phyloP scores from a whole-genome alignment of 2,888 invertebrate species.

The Volucella zonaria region DNA sequence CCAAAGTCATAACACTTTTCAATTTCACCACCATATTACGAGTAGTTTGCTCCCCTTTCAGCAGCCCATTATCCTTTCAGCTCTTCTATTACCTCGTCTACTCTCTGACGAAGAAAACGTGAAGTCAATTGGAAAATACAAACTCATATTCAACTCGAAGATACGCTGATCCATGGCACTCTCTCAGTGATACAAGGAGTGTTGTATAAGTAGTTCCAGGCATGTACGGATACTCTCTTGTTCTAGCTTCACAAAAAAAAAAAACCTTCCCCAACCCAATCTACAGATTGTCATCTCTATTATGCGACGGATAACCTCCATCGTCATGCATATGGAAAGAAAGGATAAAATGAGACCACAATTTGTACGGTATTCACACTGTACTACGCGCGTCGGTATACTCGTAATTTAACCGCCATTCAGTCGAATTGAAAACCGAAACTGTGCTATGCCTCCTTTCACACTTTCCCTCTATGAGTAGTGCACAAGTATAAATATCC shows the following conservation, averaged over 20 bases:
- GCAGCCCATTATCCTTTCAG: too few relatives aligned
- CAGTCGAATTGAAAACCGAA: slow-evolving; percentile 73
- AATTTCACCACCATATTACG: too few relatives aligned
- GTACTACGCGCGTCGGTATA: too few relatives aligned
- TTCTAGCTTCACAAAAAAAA: neutral
- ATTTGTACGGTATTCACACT: slow-evolving; percentile 71
- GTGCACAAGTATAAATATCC: too few relatives aligned
- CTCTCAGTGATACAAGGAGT: slow-evolving; percentile 23
- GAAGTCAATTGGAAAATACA: slow-evolving; percentile 62
- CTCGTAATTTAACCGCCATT: slow-evolving; percentile 71
- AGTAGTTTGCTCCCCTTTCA: too few relatives aligned
- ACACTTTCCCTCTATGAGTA: neutral
- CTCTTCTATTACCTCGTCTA: too few relatives aligned
- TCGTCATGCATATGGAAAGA: slow-evolving; percentile 45
- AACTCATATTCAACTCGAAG: slow-evolving; percentile 53
- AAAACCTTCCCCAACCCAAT: slow-evolving; percentile 58
- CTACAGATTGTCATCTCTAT: slow-evolving; percentile 73
- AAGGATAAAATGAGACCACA: slow-evolving; percentile 72
- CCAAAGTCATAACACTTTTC: too few relatives aligned
- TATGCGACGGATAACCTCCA: slow-evolving; percentile 67
- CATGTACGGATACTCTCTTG: slow-evolving; percentile 4
- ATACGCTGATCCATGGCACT: slow-evolving; percentile 44
- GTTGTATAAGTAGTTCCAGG: slow-evolving; percentile 4
- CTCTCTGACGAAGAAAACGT: slow-evolving; percentile 6
- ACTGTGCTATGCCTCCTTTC: slow-evolving; percentile 60